Evolutionary conservation across 1,140 invertebrate species (phyloP).

Genomic region (Aphis craccivora): DNA sequence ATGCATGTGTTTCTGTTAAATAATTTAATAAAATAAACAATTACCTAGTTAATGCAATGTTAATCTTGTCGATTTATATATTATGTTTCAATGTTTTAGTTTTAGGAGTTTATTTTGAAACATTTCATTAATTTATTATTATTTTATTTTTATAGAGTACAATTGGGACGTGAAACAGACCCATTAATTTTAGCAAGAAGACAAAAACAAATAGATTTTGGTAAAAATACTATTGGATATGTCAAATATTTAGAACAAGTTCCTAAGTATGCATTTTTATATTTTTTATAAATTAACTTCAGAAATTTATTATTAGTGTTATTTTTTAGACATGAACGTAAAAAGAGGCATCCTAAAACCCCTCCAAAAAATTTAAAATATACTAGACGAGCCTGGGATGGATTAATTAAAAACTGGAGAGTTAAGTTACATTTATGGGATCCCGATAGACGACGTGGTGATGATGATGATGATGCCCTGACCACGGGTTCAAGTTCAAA

Average conservation of each 20-base stretch:
- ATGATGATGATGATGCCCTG: conserved; percentile 59
- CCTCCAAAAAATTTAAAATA: conserved; percentile 87
- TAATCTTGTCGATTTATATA: neutral
- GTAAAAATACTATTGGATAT: conserved; percentile 91
- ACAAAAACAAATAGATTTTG: conserved; percentile 94
- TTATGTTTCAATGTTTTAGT: no score
- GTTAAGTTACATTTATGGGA: conserved; percentile 86
- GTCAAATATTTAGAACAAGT: conserved; percentile 77
- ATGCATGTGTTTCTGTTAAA: neutral
- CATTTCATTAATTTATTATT: no score
- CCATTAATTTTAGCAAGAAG: conserved; percentile 74
- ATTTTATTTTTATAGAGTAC: conserved; percentile 30
- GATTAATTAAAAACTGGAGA: conserved; percentile 85
- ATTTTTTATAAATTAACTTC: neutral
- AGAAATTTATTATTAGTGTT: conserved; percentile 26
- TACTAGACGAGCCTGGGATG: conserved; percentile 89
- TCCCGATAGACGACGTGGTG: conserved; percentile 65
- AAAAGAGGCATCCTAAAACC: conserved; percentile 80
- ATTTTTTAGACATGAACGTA: conserved; percentile 70
- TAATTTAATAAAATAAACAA: neutral
- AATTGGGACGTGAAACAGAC: conserved; percentile 75
- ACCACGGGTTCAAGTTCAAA: conserved; percentile 49
- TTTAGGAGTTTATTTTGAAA: no score
- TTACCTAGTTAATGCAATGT: neutral
- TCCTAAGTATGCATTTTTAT: conserved; percentile 72